These are phyloP conservation scores for Eristalis tenax DNA, from an alignment of 2,888 invertebrate species.

Conservation along the genomic window DNA sequence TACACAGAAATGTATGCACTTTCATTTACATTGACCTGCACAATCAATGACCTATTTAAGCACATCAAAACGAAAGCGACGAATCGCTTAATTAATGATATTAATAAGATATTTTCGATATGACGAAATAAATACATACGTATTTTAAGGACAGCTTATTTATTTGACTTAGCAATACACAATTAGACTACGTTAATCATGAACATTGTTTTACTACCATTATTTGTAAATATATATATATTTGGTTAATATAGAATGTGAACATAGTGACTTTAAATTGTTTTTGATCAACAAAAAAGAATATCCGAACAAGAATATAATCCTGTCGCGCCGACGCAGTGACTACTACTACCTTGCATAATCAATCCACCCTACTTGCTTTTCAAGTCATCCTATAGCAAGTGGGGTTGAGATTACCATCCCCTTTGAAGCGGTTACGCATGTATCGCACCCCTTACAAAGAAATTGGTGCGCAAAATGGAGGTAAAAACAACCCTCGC, in stretches of 20 bases:
- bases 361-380: conserved; percentile 31
- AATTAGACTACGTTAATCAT: too few species aligned
- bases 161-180: too few species aligned
- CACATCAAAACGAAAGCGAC: too few species aligned
- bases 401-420: conserved; percentile 43
- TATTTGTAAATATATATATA: neutral
- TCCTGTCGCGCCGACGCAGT: conserved; percentile 56
- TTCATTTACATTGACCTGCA: too few species aligned
- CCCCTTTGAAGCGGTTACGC: conserved; percentile 58
- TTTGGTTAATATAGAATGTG: neutral
- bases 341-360: conserved; percentile 36
- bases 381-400: conserved; percentile 7
- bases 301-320: neutral
- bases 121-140: too few species aligned
- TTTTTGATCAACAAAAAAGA: neutral
- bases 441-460: conserved; percentile 48
- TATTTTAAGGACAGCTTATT: too few species aligned
- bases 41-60: too few species aligned
- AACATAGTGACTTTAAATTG: too few species aligned
- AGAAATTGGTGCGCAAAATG: neutral
- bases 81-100: too few species aligned
- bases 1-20: too few species aligned
- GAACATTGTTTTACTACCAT: neutral
- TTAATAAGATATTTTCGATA: too few species aligned
- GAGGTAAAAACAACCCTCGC: conserved; percentile 26